These are phyloP conservation scores for Neoscelio sp. DNA, from an alignment of 2,888 invertebrate genomes.

Conservation along the genomic window DNA sequence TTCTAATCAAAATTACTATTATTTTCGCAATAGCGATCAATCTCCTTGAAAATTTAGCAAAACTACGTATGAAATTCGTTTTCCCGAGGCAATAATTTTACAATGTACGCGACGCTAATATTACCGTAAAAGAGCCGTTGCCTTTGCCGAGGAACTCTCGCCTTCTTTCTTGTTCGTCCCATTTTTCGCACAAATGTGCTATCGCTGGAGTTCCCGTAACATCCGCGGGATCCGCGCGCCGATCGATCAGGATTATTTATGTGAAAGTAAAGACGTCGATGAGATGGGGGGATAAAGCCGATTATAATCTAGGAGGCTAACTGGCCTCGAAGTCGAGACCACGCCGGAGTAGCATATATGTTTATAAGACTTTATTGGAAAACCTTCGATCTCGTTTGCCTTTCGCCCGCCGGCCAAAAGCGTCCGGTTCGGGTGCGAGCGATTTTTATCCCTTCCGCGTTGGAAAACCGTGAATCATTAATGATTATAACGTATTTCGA, in stretches of 20 bases:
- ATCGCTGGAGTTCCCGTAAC: not conserved
- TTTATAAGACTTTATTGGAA: constrained; percentile 62
- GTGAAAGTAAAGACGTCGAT: constrained; percentile 54
- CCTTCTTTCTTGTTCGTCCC: constrained; percentile 10
- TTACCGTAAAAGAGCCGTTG: constrained; percentile 4
- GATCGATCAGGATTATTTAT: constrained; percentile 58
- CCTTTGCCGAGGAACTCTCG: not conserved
- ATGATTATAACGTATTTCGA: constrained; percentile 33
- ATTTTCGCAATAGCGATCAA: constrained; percentile 35
- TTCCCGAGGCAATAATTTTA: constrained; percentile 35
- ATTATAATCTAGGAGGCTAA: constrained; percentile 57
- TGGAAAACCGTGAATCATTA: constrained; percentile 52
- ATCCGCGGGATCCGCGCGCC: constrained; percentile 17
- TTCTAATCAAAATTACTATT: constrained; percentile 39
- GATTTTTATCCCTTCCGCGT: constrained; percentile 64
- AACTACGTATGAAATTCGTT: constrained; percentile 14
- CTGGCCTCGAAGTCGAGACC: constrained; percentile 45
- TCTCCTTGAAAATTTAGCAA: constrained; percentile 20
- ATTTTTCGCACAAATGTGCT: constrained; percentile 11
- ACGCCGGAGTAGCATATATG: constrained; percentile 58
- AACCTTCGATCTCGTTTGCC: constrained; percentile 63
- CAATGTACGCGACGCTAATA: constrained; percentile 20
- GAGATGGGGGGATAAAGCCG: constrained; percentile 53
- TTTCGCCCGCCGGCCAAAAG: constrained; percentile 55
- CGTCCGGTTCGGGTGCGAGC: constrained; percentile 56